Conservation (phyloP, 1,140 invertebrate species). For the Drosophila bifasciata region DNA sequence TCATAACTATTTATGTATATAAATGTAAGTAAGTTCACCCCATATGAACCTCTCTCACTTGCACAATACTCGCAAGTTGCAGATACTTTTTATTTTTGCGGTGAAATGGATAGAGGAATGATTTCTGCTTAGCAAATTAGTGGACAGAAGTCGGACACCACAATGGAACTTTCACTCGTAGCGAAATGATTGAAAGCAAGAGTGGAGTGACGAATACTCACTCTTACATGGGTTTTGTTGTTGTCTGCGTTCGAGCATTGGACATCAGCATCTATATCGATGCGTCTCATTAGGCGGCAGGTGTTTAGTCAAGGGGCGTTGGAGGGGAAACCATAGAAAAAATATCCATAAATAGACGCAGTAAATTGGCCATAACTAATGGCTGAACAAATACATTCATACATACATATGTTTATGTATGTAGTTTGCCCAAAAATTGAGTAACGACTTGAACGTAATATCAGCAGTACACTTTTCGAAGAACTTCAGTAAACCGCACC, state of each 20-base stretch:
- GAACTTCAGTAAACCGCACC: slow-evolving; percentile 1
- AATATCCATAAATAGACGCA: slow-evolving; percentile 27
- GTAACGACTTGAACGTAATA: too few relatives aligned
- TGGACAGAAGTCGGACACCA: slow-evolving; percentile 51
- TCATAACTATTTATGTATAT: slow-evolving; percentile 2
- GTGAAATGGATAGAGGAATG: background rate
- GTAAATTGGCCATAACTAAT: slow-evolving; percentile 50
- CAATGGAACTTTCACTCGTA: slow-evolving; percentile 64
- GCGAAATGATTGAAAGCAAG: slow-evolving; percentile 69
- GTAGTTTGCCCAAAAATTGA: too few relatives aligned
- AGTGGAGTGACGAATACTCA: slow-evolving; percentile 55
- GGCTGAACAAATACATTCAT: slow-evolving; percentile 12
- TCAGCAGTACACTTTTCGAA: background rate
- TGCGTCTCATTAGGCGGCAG: slow-evolving; percentile 57
- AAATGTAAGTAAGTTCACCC: too few relatives aligned
- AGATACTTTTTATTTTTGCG: background rate
- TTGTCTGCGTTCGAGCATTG: slow-evolving; percentile 26
- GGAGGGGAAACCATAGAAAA: slow-evolving; percentile 9
- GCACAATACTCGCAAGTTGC: slow-evolving; percentile 1
- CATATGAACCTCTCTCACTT: background rate
- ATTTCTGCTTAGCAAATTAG: slow-evolving; percentile 50
- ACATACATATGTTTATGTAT: too few relatives aligned
- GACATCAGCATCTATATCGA: slow-evolving; percentile 23
- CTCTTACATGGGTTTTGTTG: slow-evolving; percentile 34
- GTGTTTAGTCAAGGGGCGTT: slow-evolving; percentile 24